Conservation (phyloP, 2,888 invertebrate species). For the Hesperia comma region DNA sequence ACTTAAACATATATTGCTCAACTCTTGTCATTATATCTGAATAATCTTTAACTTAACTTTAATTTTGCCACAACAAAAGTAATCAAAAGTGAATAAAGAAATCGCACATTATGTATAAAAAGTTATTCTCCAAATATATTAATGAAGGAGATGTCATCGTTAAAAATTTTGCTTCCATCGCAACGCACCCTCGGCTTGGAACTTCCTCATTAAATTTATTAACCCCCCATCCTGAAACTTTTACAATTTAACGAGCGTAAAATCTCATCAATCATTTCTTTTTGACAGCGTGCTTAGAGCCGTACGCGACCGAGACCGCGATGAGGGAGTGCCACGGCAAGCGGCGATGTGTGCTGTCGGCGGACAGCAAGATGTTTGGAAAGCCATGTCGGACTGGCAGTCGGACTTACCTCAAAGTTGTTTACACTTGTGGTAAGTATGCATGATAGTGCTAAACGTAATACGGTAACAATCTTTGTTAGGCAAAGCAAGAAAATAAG, state of each 20-base stretch:
- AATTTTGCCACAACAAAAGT: too few relatives aligned
- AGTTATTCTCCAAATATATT: neutral
- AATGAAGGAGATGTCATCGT: constrained; percentile 5
- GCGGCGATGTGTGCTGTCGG: constrained; percentile 90
- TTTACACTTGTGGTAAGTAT: constrained; percentile 92
- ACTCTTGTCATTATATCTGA: too few relatives aligned
- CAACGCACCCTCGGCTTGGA: neutral
- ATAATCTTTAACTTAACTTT: too few relatives aligned
- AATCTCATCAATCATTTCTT: constrained; percentile 16
- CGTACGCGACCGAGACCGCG: constrained; percentile 95
- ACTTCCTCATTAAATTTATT: constrained; percentile 22
- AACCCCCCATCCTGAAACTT: constrained; percentile 11
- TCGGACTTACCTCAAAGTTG: constrained; percentile 92
- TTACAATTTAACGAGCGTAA: constrained; percentile 1
- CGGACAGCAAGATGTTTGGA: constrained; percentile 92
- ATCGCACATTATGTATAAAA: neutral
- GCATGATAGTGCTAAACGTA: neutral
- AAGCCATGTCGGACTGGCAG: constrained; percentile 91
- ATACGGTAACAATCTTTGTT: too few relatives aligned
- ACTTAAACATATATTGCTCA: too few relatives aligned
- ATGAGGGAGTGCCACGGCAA: constrained; percentile 94
- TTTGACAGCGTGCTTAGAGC: constrained; percentile 90
- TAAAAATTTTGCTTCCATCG: constrained; percentile 12
- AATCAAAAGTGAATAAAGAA: too few relatives aligned
- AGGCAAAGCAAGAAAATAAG: too few relatives aligned